Evolutionary conservation across 2,113 vertebrate species (phyloP).

Genomic region (Phylloscopus whistleri): DNA sequence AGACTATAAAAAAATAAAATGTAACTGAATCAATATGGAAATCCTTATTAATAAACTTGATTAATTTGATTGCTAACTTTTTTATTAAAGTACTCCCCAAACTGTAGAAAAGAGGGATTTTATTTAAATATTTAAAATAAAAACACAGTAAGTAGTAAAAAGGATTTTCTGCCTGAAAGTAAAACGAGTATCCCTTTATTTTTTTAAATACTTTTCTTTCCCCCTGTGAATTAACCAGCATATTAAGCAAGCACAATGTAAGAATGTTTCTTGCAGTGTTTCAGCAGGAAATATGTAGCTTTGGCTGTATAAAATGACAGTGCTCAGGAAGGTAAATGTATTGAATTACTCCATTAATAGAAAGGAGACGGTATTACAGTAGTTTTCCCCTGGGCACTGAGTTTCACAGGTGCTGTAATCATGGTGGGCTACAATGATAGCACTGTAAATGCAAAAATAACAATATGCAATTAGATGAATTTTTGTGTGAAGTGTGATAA

Average conservation of each 20-base stretch:
- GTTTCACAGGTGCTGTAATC: constrained; percentile 46
- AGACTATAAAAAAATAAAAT: neutral
- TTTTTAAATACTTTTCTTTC: neutral
- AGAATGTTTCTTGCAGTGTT: neutral
- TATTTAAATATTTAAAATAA: neutral
- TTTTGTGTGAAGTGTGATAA: constrained; percentile 59
- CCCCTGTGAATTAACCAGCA: neutral
- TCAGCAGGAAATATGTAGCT: neutral
- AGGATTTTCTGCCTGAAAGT: neutral
- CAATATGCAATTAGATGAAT: constrained; percentile 46
- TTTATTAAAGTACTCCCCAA: neutral
- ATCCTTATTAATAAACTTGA: neutral
- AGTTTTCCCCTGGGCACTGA: neutral
- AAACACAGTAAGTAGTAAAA: neutral
- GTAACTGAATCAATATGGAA: neutral
- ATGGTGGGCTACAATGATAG: constrained; percentile 15
- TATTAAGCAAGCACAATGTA: neutral
- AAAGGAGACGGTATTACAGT: neutral
- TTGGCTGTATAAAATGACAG: neutral
- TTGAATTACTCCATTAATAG: constrained; percentile 29
- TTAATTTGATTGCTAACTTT: neutral
- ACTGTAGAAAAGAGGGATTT: neutral
- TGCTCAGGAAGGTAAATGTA: neutral
- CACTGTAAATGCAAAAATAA: constrained; percentile 39
- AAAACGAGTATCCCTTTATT: neutral